Base-by-base conservation (phyloP, 2,888 invertebrate species). In the Nephrotoma guestfalica region DNA sequence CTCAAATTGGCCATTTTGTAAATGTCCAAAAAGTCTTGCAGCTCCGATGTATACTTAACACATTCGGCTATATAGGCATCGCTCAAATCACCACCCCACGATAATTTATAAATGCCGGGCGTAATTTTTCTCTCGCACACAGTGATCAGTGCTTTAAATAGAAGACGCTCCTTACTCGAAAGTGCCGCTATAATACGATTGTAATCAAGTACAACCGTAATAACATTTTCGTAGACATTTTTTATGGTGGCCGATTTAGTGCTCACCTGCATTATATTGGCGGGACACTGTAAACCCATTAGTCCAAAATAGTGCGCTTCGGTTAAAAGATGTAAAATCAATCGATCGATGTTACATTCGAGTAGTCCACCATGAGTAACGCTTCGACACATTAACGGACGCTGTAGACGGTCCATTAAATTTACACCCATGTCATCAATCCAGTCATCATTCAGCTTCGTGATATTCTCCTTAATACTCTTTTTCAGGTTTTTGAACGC, bases 1-100 rank as follows among this genome's bases (percentile, higher is more conserved):
- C 95, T 94, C 4, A 93, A 89, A 90, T 97, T 97, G 87, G 96
- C 95, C 47, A 93, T 94, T 91, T 98, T 97, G 90, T 97, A 98
- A 15, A 95, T 94, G 87, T 96, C 95, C 6, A 97, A 92, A 88
- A 96, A 96, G 87, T 95, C 94, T 93, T 97, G 95, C 47, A 96
- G 91, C 94, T 95, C 94, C 45, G 93, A 93, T 41, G 95, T 94
- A 89, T 94, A 93, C 85, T 93, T 92, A 30, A 94, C 94, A 89
- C 96, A 95, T 89, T 95, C 95, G 11, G 94, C 93, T 89, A 96
- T 94, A 89, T 95, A 96, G 11, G 93, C 93, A 89, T 96, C 96
- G 41, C 94, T 94, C 89, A 95, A 93, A 87, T 95, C 95, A 6
- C 95, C 93, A 71, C 94, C 94, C 95, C 96, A 97, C 4, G 94